Base-by-base conservation (phyloP, 2,797 vertebrate species). In the Microtus agrestis region DNA sequence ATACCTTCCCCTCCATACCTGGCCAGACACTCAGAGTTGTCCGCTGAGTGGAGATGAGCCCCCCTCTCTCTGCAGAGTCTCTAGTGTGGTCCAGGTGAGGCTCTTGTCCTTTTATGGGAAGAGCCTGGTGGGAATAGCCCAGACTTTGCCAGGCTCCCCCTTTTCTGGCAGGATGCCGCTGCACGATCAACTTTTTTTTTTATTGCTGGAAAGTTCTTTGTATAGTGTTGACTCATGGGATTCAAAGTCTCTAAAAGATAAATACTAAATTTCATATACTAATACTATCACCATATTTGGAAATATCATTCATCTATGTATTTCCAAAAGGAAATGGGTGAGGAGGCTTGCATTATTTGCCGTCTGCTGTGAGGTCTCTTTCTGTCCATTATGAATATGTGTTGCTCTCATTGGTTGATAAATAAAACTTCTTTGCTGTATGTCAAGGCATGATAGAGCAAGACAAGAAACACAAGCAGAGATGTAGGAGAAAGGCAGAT, bases 31-130 rank as follows among this genome's bases (percentile, higher is more conserved):
- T 34, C 63, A 73, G 6, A 40, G 10, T 1, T 78, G 56, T 5
- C 65, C 15, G 6, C 11, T 12, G 37, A 4, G 2, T 69, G 1
- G 4, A 6, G 19, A 40, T 1, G 2, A 31, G 2, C 23, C 13
- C 11, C 27, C 4, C 6, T 59, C 13, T 43, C 78, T 93, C 63
- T 84, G 27, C 8, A 73, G 63, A 87, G 46, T 21, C 15, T 40
- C 15, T 69, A 69, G 17, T 69, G 67, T n/a, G 34, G 17, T n/a
- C 34, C 27, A 5, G 67, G n/a, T 43, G 21, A 77, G 34, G 40
- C 2, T 0, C 48, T 61, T 73, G 14, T 67, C 87, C 7, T 34
- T 93, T 92, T 93, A 92, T 93, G 5, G 5, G 48, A 51, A 43
- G n/a, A 77, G 10, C 21, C 61, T 31, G 71, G 43, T n/a, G 43